Percentiles rank a stretch among this genome's conserved stretches.
phyloP scores from a whole-genome alignment of 2,888 invertebrate genomes.

The Zygogramma bicolorata region DNA sequence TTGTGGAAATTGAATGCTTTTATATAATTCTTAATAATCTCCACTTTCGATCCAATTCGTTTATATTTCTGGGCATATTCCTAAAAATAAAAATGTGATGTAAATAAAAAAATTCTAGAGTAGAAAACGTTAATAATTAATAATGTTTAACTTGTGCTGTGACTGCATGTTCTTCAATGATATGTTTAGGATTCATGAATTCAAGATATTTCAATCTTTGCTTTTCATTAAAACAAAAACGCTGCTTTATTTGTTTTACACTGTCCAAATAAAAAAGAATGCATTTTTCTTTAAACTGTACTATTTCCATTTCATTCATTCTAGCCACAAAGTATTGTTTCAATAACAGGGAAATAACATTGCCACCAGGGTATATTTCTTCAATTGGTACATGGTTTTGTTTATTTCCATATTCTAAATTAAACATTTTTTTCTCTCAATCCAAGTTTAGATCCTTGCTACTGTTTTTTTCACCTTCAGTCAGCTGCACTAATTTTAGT shows the following conservation, averaged over 20 bases:
- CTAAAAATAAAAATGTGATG: background rate
- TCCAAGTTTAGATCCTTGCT: background rate
- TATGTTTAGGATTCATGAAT: background rate
- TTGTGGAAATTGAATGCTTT: too few relatives aligned
- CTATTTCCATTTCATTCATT: constrained; percentile 1
- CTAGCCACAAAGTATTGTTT: constrained; percentile 1
- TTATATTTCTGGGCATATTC: background rate
- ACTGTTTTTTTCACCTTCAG: background rate
- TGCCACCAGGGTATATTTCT: background rate
- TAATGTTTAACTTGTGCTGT: background rate
- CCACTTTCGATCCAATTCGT: background rate
- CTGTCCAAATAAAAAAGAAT: constrained; percentile 2
- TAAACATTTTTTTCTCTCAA: constrained; percentile 1
- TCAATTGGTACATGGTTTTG: constrained; percentile 4
- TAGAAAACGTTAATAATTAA: background rate
- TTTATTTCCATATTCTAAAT: constrained; percentile 4
- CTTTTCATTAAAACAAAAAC: background rate
- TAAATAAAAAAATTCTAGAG: background rate
- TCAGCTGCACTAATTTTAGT: background rate
- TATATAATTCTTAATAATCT: background rate
- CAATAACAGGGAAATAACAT: background rate
- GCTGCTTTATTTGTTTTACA: constrained; percentile 7
- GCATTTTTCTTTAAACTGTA: constrained; percentile 16
- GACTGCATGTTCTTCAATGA: background rate
- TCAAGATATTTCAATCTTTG: background rate